These are phyloP conservation scores for Hydraecia micacea DNA, from an alignment of 2,888 invertebrate genomes.

Conservation along the genomic window DNA sequence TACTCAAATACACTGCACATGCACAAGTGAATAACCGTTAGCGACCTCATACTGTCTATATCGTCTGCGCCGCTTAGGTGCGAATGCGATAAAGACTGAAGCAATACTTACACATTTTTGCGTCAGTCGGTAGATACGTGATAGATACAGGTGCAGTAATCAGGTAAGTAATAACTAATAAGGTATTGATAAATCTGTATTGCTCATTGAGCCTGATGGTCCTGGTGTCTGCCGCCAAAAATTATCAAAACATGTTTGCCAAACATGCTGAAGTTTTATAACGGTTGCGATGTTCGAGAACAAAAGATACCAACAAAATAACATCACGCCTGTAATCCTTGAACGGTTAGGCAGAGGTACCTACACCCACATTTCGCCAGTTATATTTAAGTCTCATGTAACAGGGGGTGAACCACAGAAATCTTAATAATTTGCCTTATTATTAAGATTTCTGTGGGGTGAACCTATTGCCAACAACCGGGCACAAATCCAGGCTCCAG, in stretches of 20 bases:
- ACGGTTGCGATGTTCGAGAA: not conserved
- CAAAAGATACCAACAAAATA: not conserved
- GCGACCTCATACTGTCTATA: conserved; percentile 20
- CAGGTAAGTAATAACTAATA: not conserved
- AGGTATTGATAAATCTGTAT: conserved; percentile 10
- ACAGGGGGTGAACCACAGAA: not conserved
- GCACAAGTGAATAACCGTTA: conserved; percentile 45
- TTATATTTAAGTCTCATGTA: not conserved
- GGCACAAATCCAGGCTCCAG: not conserved
- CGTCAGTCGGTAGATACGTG: conserved; percentile 5
- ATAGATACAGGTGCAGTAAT: conserved; percentile 21
- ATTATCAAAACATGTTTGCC: not conserved
- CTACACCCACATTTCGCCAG: not conserved
- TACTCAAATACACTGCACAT: conserved; percentile 20
- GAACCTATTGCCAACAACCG: not conserved
- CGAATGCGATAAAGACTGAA: conserved; percentile 45
- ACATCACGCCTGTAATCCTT: not conserved
- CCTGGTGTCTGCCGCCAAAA: not conserved
- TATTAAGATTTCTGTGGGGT: no score
- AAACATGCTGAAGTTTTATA: not conserved
- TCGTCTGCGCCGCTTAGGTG: conserved; percentile 16
- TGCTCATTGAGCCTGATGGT: not conserved
- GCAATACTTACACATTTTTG: conserved; percentile 25
- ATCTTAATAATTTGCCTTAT: no score
- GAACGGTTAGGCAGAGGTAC: not conserved